Evolutionary conservation across 2,888 invertebrate species (phyloP).

Genomic region (Mimas tiliae): DNA sequence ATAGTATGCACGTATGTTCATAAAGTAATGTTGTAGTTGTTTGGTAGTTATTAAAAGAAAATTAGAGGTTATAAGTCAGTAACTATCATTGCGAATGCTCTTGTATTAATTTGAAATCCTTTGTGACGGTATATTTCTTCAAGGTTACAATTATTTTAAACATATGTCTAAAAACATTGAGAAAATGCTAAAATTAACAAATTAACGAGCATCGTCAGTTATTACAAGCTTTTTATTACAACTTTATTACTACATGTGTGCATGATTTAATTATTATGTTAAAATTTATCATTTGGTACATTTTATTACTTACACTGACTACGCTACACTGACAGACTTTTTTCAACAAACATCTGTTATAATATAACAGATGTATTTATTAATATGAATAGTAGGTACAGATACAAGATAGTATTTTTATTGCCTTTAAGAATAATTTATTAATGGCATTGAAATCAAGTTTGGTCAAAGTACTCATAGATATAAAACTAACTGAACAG

Average conservation of each 20-base stretch:
- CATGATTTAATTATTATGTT: constrained; percentile 19
- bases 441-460: background rate
- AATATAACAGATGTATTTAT: background rate
- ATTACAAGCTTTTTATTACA: constrained; percentile 16
- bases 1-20: no score
- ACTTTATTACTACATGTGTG: constrained; percentile 2
- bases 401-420: no score
- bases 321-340: background rate
- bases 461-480: background rate
- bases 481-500: background rate
- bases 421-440: no score
- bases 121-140: background rate
- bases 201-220: background rate
- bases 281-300: constrained; percentile 5
- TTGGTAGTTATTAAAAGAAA: background rate
- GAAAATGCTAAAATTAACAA: constrained; percentile 18
- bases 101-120: no score
- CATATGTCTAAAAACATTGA: background rate
- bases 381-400: no score
- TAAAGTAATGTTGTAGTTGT: no score
- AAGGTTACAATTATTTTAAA: background rate
- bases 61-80: no score
- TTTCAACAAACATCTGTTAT: no score
- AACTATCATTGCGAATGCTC: background rate
- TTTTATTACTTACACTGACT: constrained; percentile 13